A percentile compares a stretch with the other conserved stretches of the same genome.
Conservation (phyloP, 1,140 invertebrate genomes). For the Doryteuthis pealeii region DNA sequence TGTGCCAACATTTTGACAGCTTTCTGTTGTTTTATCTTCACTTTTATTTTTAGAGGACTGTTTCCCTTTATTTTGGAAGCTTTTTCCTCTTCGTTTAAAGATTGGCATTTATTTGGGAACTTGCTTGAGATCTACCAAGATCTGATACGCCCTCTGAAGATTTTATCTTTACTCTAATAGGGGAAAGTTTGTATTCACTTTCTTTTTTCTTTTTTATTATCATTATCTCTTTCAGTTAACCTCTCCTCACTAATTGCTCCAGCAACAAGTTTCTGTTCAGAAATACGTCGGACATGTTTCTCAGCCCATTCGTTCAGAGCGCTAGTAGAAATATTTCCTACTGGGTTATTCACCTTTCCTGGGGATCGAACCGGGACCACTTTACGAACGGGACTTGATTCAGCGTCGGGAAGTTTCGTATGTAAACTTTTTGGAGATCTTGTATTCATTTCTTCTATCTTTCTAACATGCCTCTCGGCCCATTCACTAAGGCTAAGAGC, state of each 20-base stretch:
- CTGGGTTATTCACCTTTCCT: background rate
- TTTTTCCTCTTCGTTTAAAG: too few relatives aligned
- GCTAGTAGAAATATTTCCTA: background rate
- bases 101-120: background rate
- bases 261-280: background rate
- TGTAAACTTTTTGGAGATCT: background rate
- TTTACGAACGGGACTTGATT: background rate
- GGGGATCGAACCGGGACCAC: background rate
- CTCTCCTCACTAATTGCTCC: too few relatives aligned
- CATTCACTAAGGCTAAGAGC: background rate
- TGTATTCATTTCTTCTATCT: background rate
- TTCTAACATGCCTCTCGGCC: background rate
- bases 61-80: too few relatives aligned
- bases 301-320: background rate
- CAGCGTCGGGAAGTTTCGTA: background rate
- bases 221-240: background rate
- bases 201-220: background rate
- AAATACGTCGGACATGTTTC: background rate
- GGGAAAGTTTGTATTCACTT: background rate
- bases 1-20: too few relatives aligned
- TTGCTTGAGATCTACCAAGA: background rate
- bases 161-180: background rate
- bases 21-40: too few relatives aligned
- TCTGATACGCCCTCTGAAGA: background rate
- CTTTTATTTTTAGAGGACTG: too few relatives aligned